Base-by-base conservation (phyloP, 2,888 invertebrate genomes). In the Lomographa bimaculata region DNA sequence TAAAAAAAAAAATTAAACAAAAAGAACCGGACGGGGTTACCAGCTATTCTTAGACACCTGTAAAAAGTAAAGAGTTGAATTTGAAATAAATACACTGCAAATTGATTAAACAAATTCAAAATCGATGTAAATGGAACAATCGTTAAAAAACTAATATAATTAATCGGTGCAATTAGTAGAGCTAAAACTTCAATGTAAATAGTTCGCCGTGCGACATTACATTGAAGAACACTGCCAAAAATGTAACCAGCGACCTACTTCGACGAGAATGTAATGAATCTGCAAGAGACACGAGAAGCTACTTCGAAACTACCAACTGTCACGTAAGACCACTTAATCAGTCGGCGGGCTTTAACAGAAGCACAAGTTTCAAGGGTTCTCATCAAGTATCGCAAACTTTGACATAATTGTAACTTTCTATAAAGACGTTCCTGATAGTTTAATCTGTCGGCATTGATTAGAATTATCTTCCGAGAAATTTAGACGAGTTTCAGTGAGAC, bases 401-500 rank as follows among this genome's bases (percentile, higher is more conserved):
- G 17, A 9, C 9, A 25, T 25, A 41, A 41, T 30, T 33, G 12
- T 5, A 34, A 38, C 33, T 34, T 29, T 37, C 19, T 20, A 20
- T 27, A 19, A 20, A 35, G 35, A 23, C 7, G 26, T 19, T 12
- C 18, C 14, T 19, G 20, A 34, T 26, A 12, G 24, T 18, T 29
- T 14, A 11, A 44, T 25, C 10, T 17, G 17, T 28, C 12, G 14
- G 10, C 18, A 30, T 39, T 39, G 17, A 30, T 27, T 26, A 27
- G 18, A 30, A 17, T 7, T 30, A 26, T 34, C 24, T 29, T 39
- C 17, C 20, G 18, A 36, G 39, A 46, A 40, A 50, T 42, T 45
- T 35, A n/a, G 34, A 17, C 35, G 21, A 25, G 42, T 34, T 49
- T 39, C 43, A 39, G 25, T 27, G 40, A 28, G 44, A 54, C 54